phyloP scores from a whole-genome alignment of 2,888 invertebrate genomes.

The Diplolepis rosae region DNA sequence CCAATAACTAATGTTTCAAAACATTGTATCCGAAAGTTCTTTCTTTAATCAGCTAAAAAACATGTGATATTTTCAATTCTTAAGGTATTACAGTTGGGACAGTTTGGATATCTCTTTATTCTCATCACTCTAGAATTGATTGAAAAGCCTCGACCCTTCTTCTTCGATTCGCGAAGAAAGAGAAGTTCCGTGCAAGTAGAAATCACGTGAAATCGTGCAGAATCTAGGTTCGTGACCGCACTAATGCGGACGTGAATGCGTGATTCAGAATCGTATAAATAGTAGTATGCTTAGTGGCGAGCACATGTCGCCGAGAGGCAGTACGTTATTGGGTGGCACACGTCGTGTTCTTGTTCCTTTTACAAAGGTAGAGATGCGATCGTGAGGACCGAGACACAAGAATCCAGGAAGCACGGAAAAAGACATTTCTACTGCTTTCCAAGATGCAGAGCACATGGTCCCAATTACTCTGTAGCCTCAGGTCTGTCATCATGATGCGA shows the following conservation, averaged over 20 bases:
- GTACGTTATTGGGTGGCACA: conserved; percentile 44
- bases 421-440: conserved; percentile 13
- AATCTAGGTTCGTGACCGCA: conserved; percentile 45
- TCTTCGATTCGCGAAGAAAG: background rate
- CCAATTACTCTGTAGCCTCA: background rate
- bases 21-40: no score
- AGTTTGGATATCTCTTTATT: no score
- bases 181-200: background rate
- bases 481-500: background rate
- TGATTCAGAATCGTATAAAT: conserved; percentile 62
- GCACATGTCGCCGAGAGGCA: conserved; percentile 47
- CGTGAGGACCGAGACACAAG: background rate
- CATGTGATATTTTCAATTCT: no score
- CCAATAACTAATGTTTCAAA: no score
- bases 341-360: conserved; percentile 30
- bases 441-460: conserved; percentile 7
- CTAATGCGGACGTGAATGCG: conserved; percentile 45
- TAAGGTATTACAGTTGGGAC: no score
- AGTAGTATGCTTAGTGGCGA: conserved; percentile 43
- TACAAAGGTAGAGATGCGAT: conserved; percentile 16
- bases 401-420: conserved; percentile 23
- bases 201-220: conserved; percentile 41
- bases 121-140: background rate
- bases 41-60: no score
- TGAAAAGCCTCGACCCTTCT: background rate